A percentile compares a stretch with the other conserved stretches of the same genome.
phyloP scores from a whole-genome alignment of 2,797 vertebrate genomes.

The Falco cherrug region DNA sequence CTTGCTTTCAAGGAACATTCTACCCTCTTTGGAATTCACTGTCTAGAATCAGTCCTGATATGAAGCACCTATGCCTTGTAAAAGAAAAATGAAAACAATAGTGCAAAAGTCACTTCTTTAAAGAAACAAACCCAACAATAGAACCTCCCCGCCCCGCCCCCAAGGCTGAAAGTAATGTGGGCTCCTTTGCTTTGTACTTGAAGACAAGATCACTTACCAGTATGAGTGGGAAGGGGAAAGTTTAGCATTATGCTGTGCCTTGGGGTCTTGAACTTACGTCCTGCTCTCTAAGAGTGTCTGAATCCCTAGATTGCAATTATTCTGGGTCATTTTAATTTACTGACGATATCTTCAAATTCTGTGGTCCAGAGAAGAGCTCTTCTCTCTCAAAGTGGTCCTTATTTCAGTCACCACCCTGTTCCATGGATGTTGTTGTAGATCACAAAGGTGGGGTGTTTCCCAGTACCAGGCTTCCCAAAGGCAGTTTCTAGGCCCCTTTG shows the following conservation, averaged over 20 bases:
- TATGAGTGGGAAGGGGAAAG: neutral
- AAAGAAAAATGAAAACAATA: neutral
- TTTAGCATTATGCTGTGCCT: neutral
- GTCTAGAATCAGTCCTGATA: neutral
- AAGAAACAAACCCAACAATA: neutral
- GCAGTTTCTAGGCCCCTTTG: neutral
- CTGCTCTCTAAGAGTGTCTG: neutral
- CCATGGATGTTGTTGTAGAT: neutral
- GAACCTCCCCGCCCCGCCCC: fast-evolving
- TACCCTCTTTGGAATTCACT: neutral
- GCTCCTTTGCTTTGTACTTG: neutral
- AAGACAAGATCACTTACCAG: neutral
- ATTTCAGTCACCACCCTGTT: neutral
- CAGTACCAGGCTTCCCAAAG: neutral
- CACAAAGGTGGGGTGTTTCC: neutral
- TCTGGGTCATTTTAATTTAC: neutral
- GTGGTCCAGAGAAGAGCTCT: neutral
- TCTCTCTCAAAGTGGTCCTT: neutral
- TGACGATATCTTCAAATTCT: neutral
- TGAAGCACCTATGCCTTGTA: neutral
- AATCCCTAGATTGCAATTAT: neutral
- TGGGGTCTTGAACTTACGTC: neutral
- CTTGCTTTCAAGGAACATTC: neutral
- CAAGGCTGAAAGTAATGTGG: neutral
- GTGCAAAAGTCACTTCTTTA: neutral